Evolutionary conservation across 2,113 vertebrate genomes (phyloP).

Genomic region (Lophotis ruficrista): DNA sequence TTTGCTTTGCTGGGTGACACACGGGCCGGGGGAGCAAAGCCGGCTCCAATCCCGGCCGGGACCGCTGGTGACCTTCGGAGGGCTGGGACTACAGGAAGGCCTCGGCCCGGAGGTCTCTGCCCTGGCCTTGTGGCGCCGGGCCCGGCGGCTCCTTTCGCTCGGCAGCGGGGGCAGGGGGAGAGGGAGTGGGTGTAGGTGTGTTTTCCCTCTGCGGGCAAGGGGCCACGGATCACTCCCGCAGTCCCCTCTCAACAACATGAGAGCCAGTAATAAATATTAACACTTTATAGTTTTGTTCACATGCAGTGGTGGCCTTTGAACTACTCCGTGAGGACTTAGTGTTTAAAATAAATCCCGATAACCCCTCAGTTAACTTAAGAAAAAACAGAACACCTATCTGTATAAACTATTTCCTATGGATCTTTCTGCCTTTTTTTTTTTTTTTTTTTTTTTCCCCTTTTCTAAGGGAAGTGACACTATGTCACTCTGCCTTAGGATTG

Average conservation of each 20-base stretch:
- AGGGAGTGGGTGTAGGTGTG: too few relatives aligned
- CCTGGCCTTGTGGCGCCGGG: not conserved
- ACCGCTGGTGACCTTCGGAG: not conserved
- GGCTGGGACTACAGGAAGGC: not conserved
- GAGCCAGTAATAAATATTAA: not conserved
- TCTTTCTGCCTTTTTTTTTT: not conserved
- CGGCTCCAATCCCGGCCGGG: not conserved
- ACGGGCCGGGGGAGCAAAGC: too few relatives aligned
- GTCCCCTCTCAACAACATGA: rapidly evolving
- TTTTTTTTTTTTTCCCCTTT: not conserved
- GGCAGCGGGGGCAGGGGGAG: rapidly evolving
- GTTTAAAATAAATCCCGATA: not conserved
- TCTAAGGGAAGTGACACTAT: rapidly evolving
- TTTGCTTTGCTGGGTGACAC: not conserved
- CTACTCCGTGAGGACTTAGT: rapidly evolving
- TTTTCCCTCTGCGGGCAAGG: rapidly evolving
- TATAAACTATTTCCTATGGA: rapidly evolving
- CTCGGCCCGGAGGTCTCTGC: not conserved
- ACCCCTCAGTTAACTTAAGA: not conserved
- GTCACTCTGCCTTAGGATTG: rapidly evolving
- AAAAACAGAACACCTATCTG: rapidly evolving
- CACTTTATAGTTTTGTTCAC: rapidly evolving
- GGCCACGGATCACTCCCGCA: rapidly evolving
- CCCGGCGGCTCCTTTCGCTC: too few relatives aligned
- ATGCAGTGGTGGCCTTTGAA: not conserved